Evolutionary conservation across 64 coral and sea anemone genomes (phyloP), one percentile per base, ranked within the genome.

Genomic region (Hydrozoanthus tunicans): DNA sequence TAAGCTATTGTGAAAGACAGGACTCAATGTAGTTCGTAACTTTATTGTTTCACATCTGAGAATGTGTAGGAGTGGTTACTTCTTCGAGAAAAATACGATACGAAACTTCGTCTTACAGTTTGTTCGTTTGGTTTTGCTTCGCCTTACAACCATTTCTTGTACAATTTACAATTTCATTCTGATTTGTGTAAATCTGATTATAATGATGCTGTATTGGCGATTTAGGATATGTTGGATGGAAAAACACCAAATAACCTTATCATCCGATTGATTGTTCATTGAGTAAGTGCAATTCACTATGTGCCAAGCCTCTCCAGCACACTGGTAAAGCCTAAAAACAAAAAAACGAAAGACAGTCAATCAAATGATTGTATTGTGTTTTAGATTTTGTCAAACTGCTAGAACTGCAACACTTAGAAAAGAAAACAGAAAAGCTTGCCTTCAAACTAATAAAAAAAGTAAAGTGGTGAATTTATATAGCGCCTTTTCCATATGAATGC

Each of bases 41-140:
- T 66, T 64, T 83, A 59, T 88, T 88, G 26, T 88, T 58, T 73
- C 23, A 57, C 13, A 60, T 60, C 57, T 11, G 12, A 27, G 71
- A 86, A 17, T 3, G 54, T 26, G 25, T 11, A 27, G 53, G 61
- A 66, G 60, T 5, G 59, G 4, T 24, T 81, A 6, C 13, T 57
- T 57, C 20, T 75, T 60, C 11, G 59, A 5, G 15, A 57, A 26
- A 74, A 74, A 54, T 5, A 53, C 14, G 13, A 67, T 5, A 43
- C 32, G 2, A 43, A 43, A 43, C 32, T 43, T 43, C 32, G 32
- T 43, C 32, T 2, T 43, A 43, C 32, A 43, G 32, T 43, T 0
- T 43, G 32, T 23, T 81, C 20, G 23, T 81, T 55, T 25, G 13
- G 61, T 2, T 61, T 58, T 61, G 26, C 68, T 7, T 15, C 60